Evolutionary conservation across 2,113 vertebrate species (phyloP).

Genomic region (Acanthochromis polyacanthus): DNA sequence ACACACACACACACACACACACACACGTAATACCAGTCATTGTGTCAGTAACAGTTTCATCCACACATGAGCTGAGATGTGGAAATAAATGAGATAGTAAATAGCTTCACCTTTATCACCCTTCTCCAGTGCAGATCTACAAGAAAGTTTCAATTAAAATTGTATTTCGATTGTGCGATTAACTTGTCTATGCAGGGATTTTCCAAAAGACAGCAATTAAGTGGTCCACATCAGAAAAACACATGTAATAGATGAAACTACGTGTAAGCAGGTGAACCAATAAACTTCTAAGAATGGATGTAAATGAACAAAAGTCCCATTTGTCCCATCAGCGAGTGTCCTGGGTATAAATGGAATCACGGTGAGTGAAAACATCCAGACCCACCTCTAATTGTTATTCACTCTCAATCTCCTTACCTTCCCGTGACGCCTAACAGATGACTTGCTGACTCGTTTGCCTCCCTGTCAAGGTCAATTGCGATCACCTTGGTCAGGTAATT

Average conservation of each 20-base stretch:
- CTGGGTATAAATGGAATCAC: background rate
- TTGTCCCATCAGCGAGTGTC: background rate
- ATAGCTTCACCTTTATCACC: background rate
- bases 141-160: constrained; percentile 9
- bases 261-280: no score
- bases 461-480: constrained; percentile 63
- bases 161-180: background rate
- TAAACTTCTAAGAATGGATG: no score
- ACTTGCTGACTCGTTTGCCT: constrained; percentile 43
- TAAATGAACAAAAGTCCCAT: no score
- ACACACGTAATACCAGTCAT: background rate
- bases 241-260: no score
- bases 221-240: no score
- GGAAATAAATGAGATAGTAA: constrained; percentile 1
- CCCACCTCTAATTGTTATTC: constrained; percentile 35
- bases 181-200: no score
- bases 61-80: constrained; percentile 15
- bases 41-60: constrained; percentile 1
- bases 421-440: background rate
- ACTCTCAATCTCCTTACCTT: constrained; percentile 15
- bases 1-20: background rate
- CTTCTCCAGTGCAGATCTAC: background rate
- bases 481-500: constrained; percentile 39
- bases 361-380: background rate
- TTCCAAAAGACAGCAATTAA: no score